These are phyloP conservation scores for Myotis myotis DNA, from an alignment of 2,797 vertebrate genomes.

Conservation along the genomic window DNA sequence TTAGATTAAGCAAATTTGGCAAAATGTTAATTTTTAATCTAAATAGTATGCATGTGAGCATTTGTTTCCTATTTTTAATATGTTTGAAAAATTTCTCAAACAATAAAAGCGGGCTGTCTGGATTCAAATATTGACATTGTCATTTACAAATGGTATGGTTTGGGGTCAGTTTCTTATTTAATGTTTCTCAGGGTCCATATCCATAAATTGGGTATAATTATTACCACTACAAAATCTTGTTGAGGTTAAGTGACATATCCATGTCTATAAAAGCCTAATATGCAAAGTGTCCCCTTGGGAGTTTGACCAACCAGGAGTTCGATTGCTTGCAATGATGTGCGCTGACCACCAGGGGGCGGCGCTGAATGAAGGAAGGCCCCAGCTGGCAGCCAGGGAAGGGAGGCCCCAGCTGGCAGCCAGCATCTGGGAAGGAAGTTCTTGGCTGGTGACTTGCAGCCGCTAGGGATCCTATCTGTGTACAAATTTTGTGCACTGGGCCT, in stretches of 20 bases:
- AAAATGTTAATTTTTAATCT: conserved; percentile 16
- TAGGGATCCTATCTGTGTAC: too few species aligned
- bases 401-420: too few species aligned
- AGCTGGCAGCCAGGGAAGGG: too few species aligned
- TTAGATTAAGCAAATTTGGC: not conserved
- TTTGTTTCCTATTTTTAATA: not conserved
- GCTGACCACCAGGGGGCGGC: too few species aligned
- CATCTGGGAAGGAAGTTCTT: too few species aligned
- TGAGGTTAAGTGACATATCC: not conserved
- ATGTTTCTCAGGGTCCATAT: not conserved
- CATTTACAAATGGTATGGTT: not conserved
- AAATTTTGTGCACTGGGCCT: too few species aligned
- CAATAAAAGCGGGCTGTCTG: not conserved
- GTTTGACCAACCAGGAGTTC: too few species aligned
- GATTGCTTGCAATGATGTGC: too few species aligned
- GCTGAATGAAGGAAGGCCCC: too few species aligned
- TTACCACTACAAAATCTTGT: not conserved
- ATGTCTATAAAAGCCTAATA: too few species aligned
- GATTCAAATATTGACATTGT: not conserved
- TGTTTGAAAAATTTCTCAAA: not conserved
- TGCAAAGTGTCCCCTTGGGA: too few species aligned
- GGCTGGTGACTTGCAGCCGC: too few species aligned
- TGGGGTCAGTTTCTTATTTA: not conserved
- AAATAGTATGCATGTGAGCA: not conserved
- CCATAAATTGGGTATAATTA: not conserved